phyloP scores from a whole-genome alignment of 1,140 invertebrate genomes.

The Aphelenchoides avenae region DNA sequence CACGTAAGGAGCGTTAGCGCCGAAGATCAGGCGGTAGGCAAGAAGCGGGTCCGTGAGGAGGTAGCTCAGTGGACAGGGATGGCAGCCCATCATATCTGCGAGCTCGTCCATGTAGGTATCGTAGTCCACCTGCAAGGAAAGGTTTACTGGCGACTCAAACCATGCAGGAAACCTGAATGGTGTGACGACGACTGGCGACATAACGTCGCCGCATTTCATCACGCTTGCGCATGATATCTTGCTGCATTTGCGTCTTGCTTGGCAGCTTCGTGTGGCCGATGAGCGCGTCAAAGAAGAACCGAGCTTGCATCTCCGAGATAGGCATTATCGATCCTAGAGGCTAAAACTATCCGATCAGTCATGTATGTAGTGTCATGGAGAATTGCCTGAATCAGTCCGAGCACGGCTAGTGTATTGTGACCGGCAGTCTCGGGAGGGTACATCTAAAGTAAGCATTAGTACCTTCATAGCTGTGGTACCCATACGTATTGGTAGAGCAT shows the following conservation, averaged over 20 bases:
- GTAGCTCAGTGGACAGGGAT: constrained; percentile 12
- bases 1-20: constrained; percentile 36
- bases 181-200: constrained; percentile 23
- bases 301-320: constrained; percentile 64
- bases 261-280: constrained; percentile 31
- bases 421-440: constrained; percentile 60
- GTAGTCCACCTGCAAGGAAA: constrained; percentile 41
- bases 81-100: constrained; percentile 31
- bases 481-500: constrained; percentile 60
- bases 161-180: constrained; percentile 22
- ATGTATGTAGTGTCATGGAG: constrained; percentile 1
- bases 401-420: constrained; percentile 62
- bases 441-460: constrained; percentile 47
- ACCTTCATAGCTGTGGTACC: neutral
- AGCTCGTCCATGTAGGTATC: constrained; percentile 44
- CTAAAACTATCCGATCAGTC: constrained; percentile 26
- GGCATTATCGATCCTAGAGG: constrained; percentile 64
- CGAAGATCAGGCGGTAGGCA: constrained; percentile 35
- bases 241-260: constrained; percentile 9
- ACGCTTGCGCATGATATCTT: constrained; percentile 5
- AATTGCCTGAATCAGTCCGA: constrained; percentile 62
- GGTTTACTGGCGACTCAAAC: neutral
- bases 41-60: constrained; percentile 27
- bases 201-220: constrained; percentile 20
- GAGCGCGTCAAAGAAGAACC: constrained; percentile 41